These are phyloP conservation scores for Takifugu flavidus DNA, from an alignment of 2,113 vertebrate genomes.

Conservation along the genomic window DNA sequence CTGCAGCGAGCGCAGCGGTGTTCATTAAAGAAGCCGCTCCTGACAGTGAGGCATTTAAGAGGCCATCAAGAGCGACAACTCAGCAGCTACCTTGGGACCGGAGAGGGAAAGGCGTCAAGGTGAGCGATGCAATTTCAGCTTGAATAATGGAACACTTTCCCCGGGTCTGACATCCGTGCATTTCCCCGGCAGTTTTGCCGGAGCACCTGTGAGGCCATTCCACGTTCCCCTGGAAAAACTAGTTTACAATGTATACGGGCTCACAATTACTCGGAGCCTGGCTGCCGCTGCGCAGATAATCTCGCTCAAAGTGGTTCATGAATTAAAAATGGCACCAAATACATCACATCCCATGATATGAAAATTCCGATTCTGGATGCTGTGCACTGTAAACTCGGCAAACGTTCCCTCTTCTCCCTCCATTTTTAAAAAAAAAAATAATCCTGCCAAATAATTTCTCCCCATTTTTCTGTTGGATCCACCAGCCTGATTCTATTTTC, in stretches of 20 bases:
- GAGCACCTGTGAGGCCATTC: constrained; percentile 60
- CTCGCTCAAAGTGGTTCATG: constrained; percentile 53
- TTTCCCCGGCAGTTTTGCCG: constrained; percentile 56
- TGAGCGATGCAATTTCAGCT: constrained; percentile 73
- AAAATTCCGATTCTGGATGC: constrained; percentile 25
- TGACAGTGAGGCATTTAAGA: constrained; percentile 71
- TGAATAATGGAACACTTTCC: constrained; percentile 73
- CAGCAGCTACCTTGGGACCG: constrained; percentile 64
- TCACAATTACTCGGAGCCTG: constrained; percentile 50
- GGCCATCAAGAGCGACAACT: constrained; percentile 64
- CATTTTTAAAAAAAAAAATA: neutral
- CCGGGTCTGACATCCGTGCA: constrained; percentile 65
- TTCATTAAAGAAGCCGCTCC: constrained; percentile 66
- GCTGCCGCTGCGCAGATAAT: constrained; percentile 59
- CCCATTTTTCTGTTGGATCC: constrained; percentile 35
- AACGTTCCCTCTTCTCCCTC: neutral
- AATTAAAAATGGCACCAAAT: constrained; percentile 57
- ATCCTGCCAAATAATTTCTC: constrained; percentile 24
- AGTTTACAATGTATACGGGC: constrained; percentile 56
- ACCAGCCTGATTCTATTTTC: constrained; percentile 50
- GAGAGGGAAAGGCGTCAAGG: constrained; percentile 66
- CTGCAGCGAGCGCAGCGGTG: constrained; percentile 60
- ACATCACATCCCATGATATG: constrained; percentile 37
- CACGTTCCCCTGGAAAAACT: constrained; percentile 48
- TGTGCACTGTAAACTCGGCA: neutral